Evolutionary conservation across 2,797 vertebrate genomes (phyloP), one percentile per base, ranked within the genome.

Genomic region (Sitta carolinensis): DNA sequence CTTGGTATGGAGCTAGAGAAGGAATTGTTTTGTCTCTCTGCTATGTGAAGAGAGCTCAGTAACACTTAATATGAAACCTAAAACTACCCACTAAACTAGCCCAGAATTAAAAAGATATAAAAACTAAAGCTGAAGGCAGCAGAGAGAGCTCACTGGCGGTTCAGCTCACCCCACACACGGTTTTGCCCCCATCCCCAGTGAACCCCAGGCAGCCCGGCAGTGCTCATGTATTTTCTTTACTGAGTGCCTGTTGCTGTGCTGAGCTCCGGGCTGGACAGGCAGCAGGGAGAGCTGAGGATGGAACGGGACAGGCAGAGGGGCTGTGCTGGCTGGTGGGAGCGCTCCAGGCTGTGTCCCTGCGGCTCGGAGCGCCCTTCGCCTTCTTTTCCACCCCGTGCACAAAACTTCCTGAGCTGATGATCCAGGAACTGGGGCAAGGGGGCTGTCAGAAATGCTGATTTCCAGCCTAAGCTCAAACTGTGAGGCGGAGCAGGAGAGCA

Each of bases 281-380:
- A 32, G 26, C 16, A 32, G 16, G 36, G 43, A 42, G 29, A 27
- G 13, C 4, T 47, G 52, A 50, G 47, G 50, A 7, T 8, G 20
- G n/a, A n/a, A n/a, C n/a, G n/a, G n/a, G n/a, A n/a, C 5, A 25
- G 2, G 38, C 36, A 5, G 15, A 17, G 2, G 6, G 14, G 1
- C 9, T 11, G 40, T 6, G 20, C 6, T 25, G 15, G 6, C 18
- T 63, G 61, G 38, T n/a, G n/a, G n/a, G n/a, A n/a, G n/a, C n/a
- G n/a, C n/a, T n/a, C n/a, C n/a, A n/a, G n/a, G n/a, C n/a, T n/a
- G 14, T 4, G 5, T 34, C 70, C 3, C 0, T 21, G 5, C 7
- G 14, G 13, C 27, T 75, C n/a, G n/a, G n/a, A n/a, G n/a, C n/a
- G n/a, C n/a, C n/a, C n/a, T n/a, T n/a, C n/a, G n/a, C n/a, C 1